Base-by-base conservation (phyloP, 2,113 vertebrate species). In the Microtus montanus region DNA sequence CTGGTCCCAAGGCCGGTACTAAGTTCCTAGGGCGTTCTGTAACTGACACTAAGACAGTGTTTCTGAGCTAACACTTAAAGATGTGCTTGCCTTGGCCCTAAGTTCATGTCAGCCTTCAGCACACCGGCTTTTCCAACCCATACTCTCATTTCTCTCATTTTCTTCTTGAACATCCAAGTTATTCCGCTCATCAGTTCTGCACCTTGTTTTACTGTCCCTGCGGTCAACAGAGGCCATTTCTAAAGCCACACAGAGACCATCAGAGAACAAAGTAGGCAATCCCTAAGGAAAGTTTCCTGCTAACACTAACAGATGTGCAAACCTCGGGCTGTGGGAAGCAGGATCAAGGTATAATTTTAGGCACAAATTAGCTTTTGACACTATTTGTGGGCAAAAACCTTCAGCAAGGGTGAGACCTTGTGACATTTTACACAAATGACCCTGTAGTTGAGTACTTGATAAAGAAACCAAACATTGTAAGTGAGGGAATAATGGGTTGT, bases 231-330 rank as follows among this genome's bases (percentile, higher is more conserved):
- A 91, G 94, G 92, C 94, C 95, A 96, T 97, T 97, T 74, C 93
- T 92, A 98, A 98, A 91, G 96, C 95, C 95, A 96, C 98, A 95
- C 1, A 0, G 86, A 96, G 93, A 97, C 71, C 95, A 97, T 96
- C 97, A 93, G 96, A 97, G 96, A 93, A 90, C 95, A 96, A 96
- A 97, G 91, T 95, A 97, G 97, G 97, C 95, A 96, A 97, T 96
- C 96, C 97, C 97, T 58, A 95, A 94, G 96, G 96, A 96, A 89
- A 96, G 73, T 98, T 97, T 98, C 97, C 97, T 97, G 97, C 90
- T 97, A 97, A 97, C 89, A 95, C 61, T 92, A 98, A 98, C 98
- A 98, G 98, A 98, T 98, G 97, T 97, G 96, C 77, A 91, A 97
- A 93, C 97, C 97, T 97, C 98, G 97, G 97, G 96, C 95, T 97